phyloP scores from a whole-genome alignment of 2,888 invertebrate genomes.

The Protodeltote pygarga region DNA sequence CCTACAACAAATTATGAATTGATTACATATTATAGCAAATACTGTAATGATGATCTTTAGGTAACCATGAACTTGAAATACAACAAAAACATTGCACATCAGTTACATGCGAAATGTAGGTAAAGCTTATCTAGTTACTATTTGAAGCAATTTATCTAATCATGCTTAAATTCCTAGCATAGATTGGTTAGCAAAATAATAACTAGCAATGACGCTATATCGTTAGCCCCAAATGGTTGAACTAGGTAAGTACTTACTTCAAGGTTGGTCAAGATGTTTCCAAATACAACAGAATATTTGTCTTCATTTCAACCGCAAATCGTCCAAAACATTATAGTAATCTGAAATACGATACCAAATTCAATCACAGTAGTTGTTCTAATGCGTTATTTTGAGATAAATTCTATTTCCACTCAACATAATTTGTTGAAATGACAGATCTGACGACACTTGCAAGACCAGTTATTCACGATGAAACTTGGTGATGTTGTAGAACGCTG shows the following conservation, averaged over 20 bases:
- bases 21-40: neutral
- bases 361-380: constrained; percentile 13
- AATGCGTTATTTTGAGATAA: constrained; percentile 43
- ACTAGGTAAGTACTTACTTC: constrained; percentile 83
- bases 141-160: neutral
- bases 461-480: constrained; percentile 73
- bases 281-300: constrained; percentile 69
- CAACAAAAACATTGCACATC: constrained; percentile 34
- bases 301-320: constrained; percentile 76
- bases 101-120: constrained; percentile 1
- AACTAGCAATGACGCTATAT: constrained; percentile 52
- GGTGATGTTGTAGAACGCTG: constrained; percentile 39
- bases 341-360: constrained; percentile 61
- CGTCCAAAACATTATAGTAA: constrained; percentile 54
- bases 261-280: constrained; percentile 85
- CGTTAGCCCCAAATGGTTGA: constrained; percentile 48
- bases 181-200: constrained; percentile 19
- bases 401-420: constrained; percentile 63
- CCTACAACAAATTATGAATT: neutral
- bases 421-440: constrained; percentile 81
- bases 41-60: constrained; percentile 24
- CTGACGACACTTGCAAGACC: constrained; percentile 82
- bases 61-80: constrained; percentile 49
- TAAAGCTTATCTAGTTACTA: too few relatives aligned
- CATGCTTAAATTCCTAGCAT: neutral